Evolutionary conservation across 2,888 invertebrate species (phyloP), one percentile per base, ranked within the genome.

Genomic region (Quadroppia sp.): DNA sequence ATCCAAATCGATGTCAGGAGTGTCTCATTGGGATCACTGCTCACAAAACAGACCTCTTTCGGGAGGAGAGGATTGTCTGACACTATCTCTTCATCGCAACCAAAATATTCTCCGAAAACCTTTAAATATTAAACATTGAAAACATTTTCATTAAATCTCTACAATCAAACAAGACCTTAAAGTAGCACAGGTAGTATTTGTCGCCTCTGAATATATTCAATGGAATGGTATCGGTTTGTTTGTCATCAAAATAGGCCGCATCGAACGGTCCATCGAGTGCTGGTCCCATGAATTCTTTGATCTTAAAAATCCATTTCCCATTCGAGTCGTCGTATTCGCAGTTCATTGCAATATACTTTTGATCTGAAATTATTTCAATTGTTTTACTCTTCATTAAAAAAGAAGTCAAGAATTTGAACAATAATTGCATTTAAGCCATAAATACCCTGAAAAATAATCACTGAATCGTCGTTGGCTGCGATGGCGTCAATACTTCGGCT

Each of bases 401-500:
- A 56, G 17, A 2, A 9, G 15, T 3, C 15, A 53, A 20, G 4
- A 20, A 53, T 7, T 53, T 53, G 25, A 23, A 53, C 28, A 59
- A 59, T 28, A 59, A 30, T 9, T 23, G 20, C 6, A 30, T 20
- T 23, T 7, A 28, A 28, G 30, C 30, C 17, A 30, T 13, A 9
- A 20, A 45, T 45, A 69, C 69, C 45, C 23, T 69, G 69, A 45
- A 69, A 69, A 2, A 69, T 25, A 6, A 42, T 15, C 2, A 45
- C 1, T 1, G 25, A 40, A 15, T 69, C 69, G 6, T 42, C 25
- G 1, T 7, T 17, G 6, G 42, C 25, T 15, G 69, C 69, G 20
- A 69, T 69, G 9, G 25, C 69, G 17, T 69, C 69, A 42, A 69
- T 69, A 42, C 45, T 25, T 69, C 42, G 40, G 6, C 20, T 23